Base-by-base conservation (phyloP, 37 sponge, comb jelly and placozoan species). In the Ianthella basta region DNA sequence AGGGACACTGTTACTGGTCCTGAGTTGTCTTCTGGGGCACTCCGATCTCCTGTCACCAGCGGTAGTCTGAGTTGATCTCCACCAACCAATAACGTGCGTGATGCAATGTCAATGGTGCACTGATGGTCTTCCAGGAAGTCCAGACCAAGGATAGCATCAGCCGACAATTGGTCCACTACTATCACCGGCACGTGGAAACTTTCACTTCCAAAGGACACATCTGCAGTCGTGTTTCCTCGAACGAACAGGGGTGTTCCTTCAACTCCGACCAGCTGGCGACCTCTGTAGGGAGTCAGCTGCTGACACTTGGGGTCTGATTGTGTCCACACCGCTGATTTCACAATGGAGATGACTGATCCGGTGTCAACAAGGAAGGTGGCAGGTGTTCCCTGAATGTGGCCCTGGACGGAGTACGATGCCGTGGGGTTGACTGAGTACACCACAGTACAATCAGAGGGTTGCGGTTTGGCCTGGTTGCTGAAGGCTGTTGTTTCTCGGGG, bases 321-420 rank as follows among this genome's bases (percentile, higher is more conserved):
- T 19, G 18, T 79, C 79, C 79, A 79, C 54, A 10, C 79, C 39
- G 39, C 54, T 15, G 29, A 55, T 39, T 55, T 19, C 27, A 79
- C 29, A 19, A 79, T 50, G 23, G 54, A 44, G 18, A 79, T 55
- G 39, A 55, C 79, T 29, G 79, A 79, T 18, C 79, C 79, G 27
- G 79, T 79, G 55, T 79, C 79, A 19, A 79, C 53, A 41, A 79
- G 41, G 55, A 79, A 25, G 50, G 39, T 19, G 16, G 50, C 55
- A 15, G 14, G 23, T 39, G 0, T 39, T 30, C 54, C 39, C 50
- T 79, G 15, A 21, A 44, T 4, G n/a, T 44, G 6, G 18, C 29
- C 79, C n/a, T n/a, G n/a, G n/a, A n/a, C n/a, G n/a, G n/a, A n/a
- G n/a, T n/a, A n/a, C n/a, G n/a, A n/a, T n/a, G 20, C 27, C 50